Evolutionary conservation across 1,140 invertebrate species (phyloP).

Genomic region (Danaus melanippus): DNA sequence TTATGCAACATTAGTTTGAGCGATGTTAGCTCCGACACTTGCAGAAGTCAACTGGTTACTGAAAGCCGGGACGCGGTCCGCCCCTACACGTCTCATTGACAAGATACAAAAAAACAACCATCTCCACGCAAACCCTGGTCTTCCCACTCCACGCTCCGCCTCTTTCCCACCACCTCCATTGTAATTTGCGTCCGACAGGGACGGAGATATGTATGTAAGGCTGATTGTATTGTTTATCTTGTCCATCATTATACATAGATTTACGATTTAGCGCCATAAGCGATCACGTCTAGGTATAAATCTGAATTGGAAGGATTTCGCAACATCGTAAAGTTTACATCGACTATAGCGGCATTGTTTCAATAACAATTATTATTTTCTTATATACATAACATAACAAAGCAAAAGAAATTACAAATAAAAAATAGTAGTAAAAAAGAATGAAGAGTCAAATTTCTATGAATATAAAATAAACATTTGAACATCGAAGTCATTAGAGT

Average conservation of each 20-base stretch:
- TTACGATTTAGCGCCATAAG: constrained; percentile 41
- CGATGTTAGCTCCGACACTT: constrained; percentile 36
- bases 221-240: constrained; percentile 57
- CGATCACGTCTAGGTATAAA: constrained; percentile 35
- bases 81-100: constrained; percentile 65
- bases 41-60: constrained; percentile 25
- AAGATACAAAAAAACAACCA: constrained; percentile 66
- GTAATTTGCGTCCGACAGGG: constrained; percentile 35
- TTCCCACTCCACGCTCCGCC: constrained; percentile 55
- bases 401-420: no score
- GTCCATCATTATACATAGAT: constrained; percentile 52
- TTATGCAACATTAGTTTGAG: constrained; percentile 33
- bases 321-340: constrained; percentile 23
- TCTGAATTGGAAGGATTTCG: no score
- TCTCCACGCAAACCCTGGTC: constrained; percentile 38
- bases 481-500: no score
- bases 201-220: constrained; percentile 28
- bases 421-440: not conserved
- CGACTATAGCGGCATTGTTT: not conserved
- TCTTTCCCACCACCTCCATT: constrained; percentile 27
- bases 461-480: no score
- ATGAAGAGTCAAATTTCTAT: not conserved
- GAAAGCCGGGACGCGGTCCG: constrained; percentile 37
- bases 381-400: no score
- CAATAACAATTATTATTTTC: no score